Evolutionary conservation across 2,888 invertebrate species (phyloP).

Genomic region (Steromphala cineraria): DNA sequence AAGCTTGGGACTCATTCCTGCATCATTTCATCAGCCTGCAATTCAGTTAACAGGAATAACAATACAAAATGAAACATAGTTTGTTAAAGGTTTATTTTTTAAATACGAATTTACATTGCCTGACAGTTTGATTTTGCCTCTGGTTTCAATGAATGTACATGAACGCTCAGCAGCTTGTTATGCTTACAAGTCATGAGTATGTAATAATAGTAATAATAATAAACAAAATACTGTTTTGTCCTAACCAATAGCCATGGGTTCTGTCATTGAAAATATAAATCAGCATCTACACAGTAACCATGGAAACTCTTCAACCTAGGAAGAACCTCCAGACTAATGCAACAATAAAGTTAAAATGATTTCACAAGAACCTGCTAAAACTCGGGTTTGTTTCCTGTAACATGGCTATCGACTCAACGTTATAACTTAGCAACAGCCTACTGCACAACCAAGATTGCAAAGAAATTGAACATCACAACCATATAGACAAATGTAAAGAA

Average conservation of each 20-base stretch:
- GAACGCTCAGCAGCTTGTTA: neutral
- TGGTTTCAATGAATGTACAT: neutral
- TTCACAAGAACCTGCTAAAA: neutral
- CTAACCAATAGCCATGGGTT: neutral
- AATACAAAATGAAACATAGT: neutral
- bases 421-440: too few relatives aligned
- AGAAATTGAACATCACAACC: too few relatives aligned
- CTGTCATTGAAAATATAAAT: constrained; percentile 8
- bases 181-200: neutral
- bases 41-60: too few relatives aligned
- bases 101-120: constrained; percentile 16
- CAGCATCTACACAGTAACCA: neutral
- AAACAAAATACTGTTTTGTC: constrained; percentile 15
- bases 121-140: neutral
- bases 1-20: too few relatives aligned
- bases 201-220: neutral
- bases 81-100: constrained; percentile 12
- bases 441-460: too few relatives aligned
- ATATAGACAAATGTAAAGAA: too few relatives aligned
- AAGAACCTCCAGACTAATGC: neutral
- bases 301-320: neutral
- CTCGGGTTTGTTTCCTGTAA: too few relatives aligned
- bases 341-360: neutral
- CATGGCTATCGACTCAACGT: too few relatives aligned
- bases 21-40: too few relatives aligned